Percentiles rank a stretch among this genome's conserved stretches.
phyloP scores from a whole-genome alignment of 1,140 invertebrate species.

The Cyclina sinensis region DNA sequence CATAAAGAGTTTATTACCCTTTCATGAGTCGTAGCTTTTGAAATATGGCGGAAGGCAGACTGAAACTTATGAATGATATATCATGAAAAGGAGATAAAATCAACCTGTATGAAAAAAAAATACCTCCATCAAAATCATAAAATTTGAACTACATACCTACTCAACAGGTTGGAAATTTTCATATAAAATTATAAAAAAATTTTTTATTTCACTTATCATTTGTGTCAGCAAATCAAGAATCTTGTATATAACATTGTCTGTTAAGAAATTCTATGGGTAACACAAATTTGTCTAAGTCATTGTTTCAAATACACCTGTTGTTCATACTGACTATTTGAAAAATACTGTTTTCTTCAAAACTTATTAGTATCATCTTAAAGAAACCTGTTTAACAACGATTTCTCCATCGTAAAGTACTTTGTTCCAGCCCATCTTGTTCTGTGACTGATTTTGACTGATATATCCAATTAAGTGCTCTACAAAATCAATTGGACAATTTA shows the following conservation, averaged over 20 bases:
- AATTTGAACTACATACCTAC: background rate
- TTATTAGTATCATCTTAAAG: no score
- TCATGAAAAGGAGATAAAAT: conserved; percentile 47
- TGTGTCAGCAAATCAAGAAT: no score
- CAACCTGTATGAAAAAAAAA: conserved; percentile 1
- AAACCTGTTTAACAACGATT: no score
- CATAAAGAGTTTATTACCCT: conserved; percentile 46
- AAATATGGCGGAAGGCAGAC: conserved; percentile 19
- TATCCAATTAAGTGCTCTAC: background rate
- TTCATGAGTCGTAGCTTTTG: conserved; percentile 25
- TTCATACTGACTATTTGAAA: no score
- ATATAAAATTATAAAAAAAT: background rate
- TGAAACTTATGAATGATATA: conserved; percentile 50
- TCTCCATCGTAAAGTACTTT: background rate
- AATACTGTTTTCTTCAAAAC: no score
- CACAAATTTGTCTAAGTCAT: no score
- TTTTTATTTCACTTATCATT: no score
- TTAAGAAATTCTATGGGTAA: no score
- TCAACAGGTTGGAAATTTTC: background rate
- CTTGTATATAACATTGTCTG: no score
- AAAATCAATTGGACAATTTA: background rate
- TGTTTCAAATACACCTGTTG: no score
- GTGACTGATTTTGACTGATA: background rate
- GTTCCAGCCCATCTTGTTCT: background rate
- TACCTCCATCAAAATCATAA: conserved; percentile 12